A percentile compares a stretch with the other conserved stretches of the same genome.
Conservation (phyloP, 35 echinoderm and acorn worm genomes). For the Anneissia japonica region DNA sequence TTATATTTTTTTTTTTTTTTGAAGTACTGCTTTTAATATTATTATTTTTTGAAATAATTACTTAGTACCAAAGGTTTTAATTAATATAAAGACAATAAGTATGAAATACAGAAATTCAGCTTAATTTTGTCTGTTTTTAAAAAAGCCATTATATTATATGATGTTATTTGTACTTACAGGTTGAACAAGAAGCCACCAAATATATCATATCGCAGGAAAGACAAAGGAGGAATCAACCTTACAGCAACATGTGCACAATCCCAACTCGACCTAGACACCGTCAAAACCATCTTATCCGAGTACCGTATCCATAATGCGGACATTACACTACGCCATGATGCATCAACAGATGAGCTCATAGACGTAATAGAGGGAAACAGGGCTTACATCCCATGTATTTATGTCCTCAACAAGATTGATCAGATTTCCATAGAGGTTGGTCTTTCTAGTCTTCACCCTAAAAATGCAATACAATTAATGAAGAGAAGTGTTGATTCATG, state of each 20-base stretch:
- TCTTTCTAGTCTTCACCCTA: too few relatives aligned
- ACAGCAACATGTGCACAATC: slow-evolving; percentile 69
- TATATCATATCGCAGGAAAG: slow-evolving; percentile 69
- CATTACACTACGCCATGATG: slow-evolving; percentile 62
- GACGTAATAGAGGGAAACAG: slow-evolving; percentile 94
- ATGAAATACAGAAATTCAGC: too few relatives aligned
- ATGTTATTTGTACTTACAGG: slow-evolving; percentile 30
- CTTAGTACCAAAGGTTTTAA: too few relatives aligned
- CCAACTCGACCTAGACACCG: slow-evolving; percentile 68
- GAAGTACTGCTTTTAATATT: background rate
- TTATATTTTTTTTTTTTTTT: background rate
- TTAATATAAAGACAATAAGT: too few relatives aligned
- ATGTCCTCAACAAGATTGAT: slow-evolving; percentile 97
- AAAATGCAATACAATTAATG: too few relatives aligned
- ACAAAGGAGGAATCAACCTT: slow-evolving; percentile 95
- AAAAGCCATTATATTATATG: too few relatives aligned
- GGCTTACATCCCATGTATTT: slow-evolving; percentile 85
- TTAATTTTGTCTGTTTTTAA: too few relatives aligned
- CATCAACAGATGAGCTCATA: slow-evolving; percentile 71
- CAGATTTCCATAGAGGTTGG: slow-evolving; percentile 97
- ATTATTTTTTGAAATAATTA: background rate
- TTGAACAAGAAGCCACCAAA: slow-evolving; percentile 93
- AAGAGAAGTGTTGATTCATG: too few relatives aligned
- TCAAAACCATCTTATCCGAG: slow-evolving; percentile 69
- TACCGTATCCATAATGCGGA: slow-evolving; percentile 99